These are phyloP conservation scores for Hydrocynus forskahlii DNA, from an alignment of 2,797 vertebrate species.

Conservation along the genomic window DNA sequence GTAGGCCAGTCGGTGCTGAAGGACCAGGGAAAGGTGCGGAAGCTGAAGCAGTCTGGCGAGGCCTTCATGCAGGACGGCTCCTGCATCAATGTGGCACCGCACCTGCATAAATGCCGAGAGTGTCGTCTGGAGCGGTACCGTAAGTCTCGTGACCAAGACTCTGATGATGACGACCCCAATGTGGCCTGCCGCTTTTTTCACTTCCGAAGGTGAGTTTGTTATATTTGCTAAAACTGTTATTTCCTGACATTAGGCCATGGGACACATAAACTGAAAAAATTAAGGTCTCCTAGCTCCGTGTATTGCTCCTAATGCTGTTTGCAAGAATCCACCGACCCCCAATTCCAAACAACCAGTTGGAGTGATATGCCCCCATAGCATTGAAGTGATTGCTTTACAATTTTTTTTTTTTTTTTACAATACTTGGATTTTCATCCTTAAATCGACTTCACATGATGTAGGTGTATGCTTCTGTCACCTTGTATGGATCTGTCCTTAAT, in stretches of 20 bases:
- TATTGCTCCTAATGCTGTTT: too few species aligned
- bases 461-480: background rate
- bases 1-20: slow-evolving; percentile 98
- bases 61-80: slow-evolving; percentile 98
- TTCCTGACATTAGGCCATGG: too few species aligned
- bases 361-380: too few species aligned
- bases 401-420: too few species aligned
- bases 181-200: slow-evolving; percentile 98
- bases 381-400: too few species aligned
- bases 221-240: too few species aligned
- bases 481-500: background rate
- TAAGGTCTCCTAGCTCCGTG: too few species aligned
- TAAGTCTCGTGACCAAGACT: slow-evolving; percentile 94
- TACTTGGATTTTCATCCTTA: background rate
- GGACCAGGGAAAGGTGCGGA: slow-evolving; percentile 94
- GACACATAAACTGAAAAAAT: too few species aligned
- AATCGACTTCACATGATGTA: background rate
- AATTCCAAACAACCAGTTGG: too few species aligned
- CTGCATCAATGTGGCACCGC: slow-evolving; percentile 97
- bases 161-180: slow-evolving; percentile 96
- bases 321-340: too few species aligned
- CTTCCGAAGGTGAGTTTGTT: slow-evolving; percentile 87
- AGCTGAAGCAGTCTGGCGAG: slow-evolving; percentile 96
- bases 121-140: slow-evolving; percentile 96
- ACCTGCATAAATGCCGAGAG: slow-evolving; percentile 97